These are phyloP conservation scores for Apus apus DNA, from an alignment of 2,113 vertebrate genomes.

Conservation along the genomic window DNA sequence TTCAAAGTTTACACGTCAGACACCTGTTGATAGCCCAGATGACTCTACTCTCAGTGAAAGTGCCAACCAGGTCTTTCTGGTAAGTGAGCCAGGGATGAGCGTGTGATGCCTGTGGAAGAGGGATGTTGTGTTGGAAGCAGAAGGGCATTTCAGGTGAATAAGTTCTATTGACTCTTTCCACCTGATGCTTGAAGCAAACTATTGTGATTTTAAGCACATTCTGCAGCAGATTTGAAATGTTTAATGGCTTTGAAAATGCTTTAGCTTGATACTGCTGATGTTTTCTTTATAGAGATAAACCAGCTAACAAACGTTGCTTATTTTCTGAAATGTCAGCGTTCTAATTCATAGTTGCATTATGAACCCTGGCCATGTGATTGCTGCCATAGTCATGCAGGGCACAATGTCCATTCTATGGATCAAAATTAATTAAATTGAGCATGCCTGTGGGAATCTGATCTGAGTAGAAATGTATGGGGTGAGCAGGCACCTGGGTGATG, in stretches of 20 bases:
- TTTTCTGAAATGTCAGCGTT: background rate
- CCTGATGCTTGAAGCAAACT: background rate
- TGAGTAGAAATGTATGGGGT: background rate
- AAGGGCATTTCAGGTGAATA: background rate
- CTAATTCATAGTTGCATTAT: background rate
- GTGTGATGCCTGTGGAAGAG: background rate
- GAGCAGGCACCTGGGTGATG: background rate
- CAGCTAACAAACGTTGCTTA: background rate
- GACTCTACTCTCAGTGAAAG: conserved; percentile 98
- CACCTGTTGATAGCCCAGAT: conserved; percentile 97
- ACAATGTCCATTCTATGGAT: background rate
- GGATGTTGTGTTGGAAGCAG: background rate
- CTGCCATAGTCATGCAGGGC: background rate
- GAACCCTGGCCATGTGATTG: background rate
- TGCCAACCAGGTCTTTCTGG: conserved; percentile 99
- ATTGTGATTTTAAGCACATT: background rate
- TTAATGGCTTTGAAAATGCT: background rate
- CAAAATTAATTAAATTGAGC: background rate
- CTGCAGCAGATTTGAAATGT: background rate
- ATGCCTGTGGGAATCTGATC: background rate
- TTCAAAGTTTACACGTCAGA: conserved; percentile 99
- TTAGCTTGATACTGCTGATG: background rate
- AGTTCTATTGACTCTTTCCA: background rate
- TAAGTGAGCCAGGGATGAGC: conserved; percentile 62
- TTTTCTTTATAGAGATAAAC: background rate